Percentiles rank a stretch among this genome's conserved stretches.
phyloP scores from a whole-genome alignment of 2,113 vertebrate species.

The Jacana jacana region DNA sequence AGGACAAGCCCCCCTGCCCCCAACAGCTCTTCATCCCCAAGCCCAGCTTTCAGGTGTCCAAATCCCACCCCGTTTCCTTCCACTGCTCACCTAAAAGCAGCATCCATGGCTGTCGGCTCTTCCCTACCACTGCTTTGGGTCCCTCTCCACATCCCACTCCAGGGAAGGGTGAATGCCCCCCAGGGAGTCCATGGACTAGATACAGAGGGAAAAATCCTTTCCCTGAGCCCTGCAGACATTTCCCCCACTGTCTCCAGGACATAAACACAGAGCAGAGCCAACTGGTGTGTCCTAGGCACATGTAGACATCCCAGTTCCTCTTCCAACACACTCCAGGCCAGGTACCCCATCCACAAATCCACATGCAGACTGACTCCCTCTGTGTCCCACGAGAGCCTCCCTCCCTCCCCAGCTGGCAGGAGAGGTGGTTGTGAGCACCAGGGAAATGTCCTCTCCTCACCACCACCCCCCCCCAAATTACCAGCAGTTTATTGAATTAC shows the following conservation, averaged over 20 bases:
- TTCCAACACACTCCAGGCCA: not conserved
- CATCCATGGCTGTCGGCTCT: not conserved
- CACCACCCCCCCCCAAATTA: no score
- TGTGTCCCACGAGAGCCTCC: not conserved
- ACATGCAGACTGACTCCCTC: not conserved
- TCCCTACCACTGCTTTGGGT: accelerated
- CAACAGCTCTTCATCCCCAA: not conserved
- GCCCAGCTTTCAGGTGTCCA: not conserved
- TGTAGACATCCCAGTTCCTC: accelerated
- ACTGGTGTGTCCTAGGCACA: accelerated
- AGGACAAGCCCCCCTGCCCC: not conserved
- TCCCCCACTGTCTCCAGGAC: not conserved
- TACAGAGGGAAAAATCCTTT: not conserved
- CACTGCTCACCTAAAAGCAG: not conserved
- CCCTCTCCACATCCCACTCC: not conserved
- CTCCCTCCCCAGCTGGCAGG: not conserved
- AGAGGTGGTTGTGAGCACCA: not conserved
- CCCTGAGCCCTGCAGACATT: not conserved
- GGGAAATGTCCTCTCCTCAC: not conserved
- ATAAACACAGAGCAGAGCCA: not conserved
- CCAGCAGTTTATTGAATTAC: not conserved
- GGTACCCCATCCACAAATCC: not conserved
- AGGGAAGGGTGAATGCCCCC: not conserved
- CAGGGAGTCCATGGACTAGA: no score
- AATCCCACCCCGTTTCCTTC: not conserved